Evolutionary conservation across 2,888 invertebrate species (phyloP), one percentile per base, ranked within the genome.

Genomic region (Hymenopus coronatus): DNA sequence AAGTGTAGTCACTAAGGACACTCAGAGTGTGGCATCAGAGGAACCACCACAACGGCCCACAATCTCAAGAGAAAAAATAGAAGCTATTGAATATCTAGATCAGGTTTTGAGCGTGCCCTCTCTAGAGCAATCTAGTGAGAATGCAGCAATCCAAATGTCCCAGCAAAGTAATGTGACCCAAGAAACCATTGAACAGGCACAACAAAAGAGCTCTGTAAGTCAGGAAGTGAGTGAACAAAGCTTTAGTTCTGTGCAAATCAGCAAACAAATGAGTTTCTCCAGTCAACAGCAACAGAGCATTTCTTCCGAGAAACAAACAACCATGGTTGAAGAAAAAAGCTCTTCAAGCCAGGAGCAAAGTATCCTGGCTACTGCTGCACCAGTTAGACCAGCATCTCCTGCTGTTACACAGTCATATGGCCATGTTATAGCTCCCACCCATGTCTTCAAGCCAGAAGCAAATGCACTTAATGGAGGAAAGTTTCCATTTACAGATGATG

Each of bases 401-500:
- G 28, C n/a, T 40, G 85, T 4, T 33, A 81, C 25, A 33, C 87
- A 28, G 40, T 81, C 15, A 27, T 40, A 33, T 82, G 82, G 33
- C 9, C 82, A 25, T 82, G 40, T 87, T 14, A 82, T 82, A 87
- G 87, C 33, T 87, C 87, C 87, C 25, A 30, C 82, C n/a, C 82
- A 30, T 25, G 82, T 82, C 15, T 82, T 33, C 82, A 30, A 33
- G 82, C 82, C 82, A 25, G 40, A 12, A 82, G 7, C 28, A 28
- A 87, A 12, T 82, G 86, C 28, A 27, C 30, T 30, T 6, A 40
- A 46, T 30, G 12, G 8, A 12, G 86, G 86, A 27, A 28, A 4
- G 30, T 87, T 87, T 40, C 82, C 87, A 82, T 87, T 87, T 33
- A 82, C 82, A 33, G 82, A 82, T 82, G 87, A 28, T 27, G 88